Evolutionary conservation across 1,140 invertebrate species (phyloP).

Genomic region (Drosophila azteca): DNA sequence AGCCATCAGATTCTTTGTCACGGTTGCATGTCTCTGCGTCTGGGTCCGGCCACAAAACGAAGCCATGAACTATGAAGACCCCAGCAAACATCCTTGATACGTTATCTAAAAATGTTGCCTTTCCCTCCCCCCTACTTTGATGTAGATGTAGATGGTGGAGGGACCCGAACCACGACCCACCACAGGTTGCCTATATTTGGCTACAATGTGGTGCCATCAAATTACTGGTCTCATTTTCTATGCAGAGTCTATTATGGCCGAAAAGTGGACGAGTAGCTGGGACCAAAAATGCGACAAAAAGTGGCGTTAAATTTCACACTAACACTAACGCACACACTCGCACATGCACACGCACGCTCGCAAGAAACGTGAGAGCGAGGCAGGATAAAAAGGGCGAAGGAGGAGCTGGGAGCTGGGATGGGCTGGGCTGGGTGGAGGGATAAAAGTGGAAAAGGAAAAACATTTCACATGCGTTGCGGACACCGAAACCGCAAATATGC

Average conservation of each 20-base stretch:
- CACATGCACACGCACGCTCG: background rate
- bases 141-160: too few relatives aligned
- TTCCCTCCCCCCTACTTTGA: slow-evolving; percentile 14
- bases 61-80: slow-evolving; percentile 15
- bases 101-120: slow-evolving; percentile 28
- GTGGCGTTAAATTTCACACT: slow-evolving; percentile 77
- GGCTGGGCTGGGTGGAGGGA: background rate
- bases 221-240: slow-evolving; percentile 79
- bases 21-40: slow-evolving; percentile 12
- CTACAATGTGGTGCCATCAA: slow-evolving; percentile 76
- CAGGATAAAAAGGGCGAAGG: slow-evolving; percentile 8
- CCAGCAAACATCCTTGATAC: slow-evolving; percentile 31
- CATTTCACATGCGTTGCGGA: slow-evolving; percentile 62
- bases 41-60: slow-evolving; percentile 10
- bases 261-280: slow-evolving; percentile 50
- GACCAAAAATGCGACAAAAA: slow-evolving; percentile 78
- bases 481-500: slow-evolving; percentile 72
- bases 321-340: slow-evolving; percentile 45
- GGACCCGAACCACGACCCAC: slow-evolving; percentile 12
- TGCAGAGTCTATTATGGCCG: slow-evolving; percentile 73
- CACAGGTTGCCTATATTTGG: slow-evolving; percentile 71
- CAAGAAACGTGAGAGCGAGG: slow-evolving; percentile 26
- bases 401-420: slow-evolving; percentile 3
- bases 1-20: too few relatives aligned
- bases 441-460: slow-evolving; percentile 20